Evolutionary conservation across 2,113 vertebrate species (phyloP).

Genomic region (Phyllopteryx taeniolatus): DNA sequence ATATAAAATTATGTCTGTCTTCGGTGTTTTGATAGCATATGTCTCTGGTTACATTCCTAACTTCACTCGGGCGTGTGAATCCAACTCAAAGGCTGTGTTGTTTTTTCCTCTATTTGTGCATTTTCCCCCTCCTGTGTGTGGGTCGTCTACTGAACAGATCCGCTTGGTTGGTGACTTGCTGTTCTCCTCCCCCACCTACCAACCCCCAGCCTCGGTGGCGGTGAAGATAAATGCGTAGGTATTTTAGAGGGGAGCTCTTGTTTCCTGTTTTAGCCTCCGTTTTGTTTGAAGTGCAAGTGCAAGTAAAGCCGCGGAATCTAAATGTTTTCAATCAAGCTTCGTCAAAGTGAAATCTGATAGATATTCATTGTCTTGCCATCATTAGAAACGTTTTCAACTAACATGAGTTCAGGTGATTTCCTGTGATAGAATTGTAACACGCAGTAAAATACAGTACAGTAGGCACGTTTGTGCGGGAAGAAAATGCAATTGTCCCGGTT

Average conservation of each 20-base stretch:
- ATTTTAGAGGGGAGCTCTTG: constrained; percentile 73
- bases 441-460: not conserved
- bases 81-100: constrained; percentile 10
- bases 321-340: constrained; percentile 28
- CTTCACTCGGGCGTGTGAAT: constrained; percentile 36
- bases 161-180: constrained; percentile 70
- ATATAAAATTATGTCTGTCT: constrained; percentile 13
- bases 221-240: constrained; percentile 72
- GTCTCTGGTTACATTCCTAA: constrained; percentile 25
- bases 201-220: constrained; percentile 70
- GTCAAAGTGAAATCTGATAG: constrained; percentile 7
- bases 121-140: constrained; percentile 1
- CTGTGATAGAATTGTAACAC: not conserved
- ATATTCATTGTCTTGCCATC: not conserved
- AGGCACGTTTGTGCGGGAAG: not conserved
- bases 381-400: not conserved
- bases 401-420: not conserved
- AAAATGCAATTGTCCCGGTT: not conserved
- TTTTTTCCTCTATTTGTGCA: constrained; percentile 30
- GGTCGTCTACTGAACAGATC: constrained; percentile 54
- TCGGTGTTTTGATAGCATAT: constrained; percentile 19
- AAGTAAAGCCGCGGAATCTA: constrained; percentile 14
- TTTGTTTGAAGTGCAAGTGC: constrained; percentile 58
- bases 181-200: constrained; percentile 70
- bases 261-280: constrained; percentile 79